Evolutionary conservation across 2,113 vertebrate genomes (phyloP), one percentile per base, ranked within the genome.

Genomic region (Arothron firmamentum): DNA sequence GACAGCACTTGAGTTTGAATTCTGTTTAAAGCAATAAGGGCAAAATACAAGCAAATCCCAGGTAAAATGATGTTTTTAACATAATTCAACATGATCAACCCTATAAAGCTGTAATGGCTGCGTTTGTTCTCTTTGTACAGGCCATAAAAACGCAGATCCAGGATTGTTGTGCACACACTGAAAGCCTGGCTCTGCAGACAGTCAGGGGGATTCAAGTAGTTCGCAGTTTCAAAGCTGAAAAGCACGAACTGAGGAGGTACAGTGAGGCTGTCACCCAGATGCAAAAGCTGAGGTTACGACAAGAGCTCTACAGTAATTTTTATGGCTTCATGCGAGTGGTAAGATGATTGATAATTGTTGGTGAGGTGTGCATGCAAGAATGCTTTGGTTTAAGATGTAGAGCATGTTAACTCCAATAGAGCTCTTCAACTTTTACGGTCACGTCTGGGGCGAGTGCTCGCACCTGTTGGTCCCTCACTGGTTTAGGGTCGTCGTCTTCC

Each of bases 211-310:
- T 97, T 0, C 87, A 55, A 38, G 93, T 90, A 0, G 91, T 97
- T 31, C 89, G 89, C n/a, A 89, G 91, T 72, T 94, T 93, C 16
- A 91, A 79, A 0, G 91, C 89, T 0, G 93, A 95, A 80, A 41
- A 80, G 5, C 63, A 84, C 0, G 95, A 98, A 55, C 28, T 76
- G 18, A 21, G 19, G 56, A 80, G 88, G 25, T 95, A 94, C 4
- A 18, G 80, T 1, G 48, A 65, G 7, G 85, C 89, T 3, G 65
- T 96, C 60, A 79, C 77, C 0, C 18, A 62, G 28, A 90, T 90
- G 46, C 53, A 70, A 1, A 3, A n/a, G 8, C 66, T 95, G 46
- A 80, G 83, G 72, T 86, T 50, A 52, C 82, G 1, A 1, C 77
- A 84, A 0, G 85, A 87, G 1, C 20, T 89, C 69, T 89, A 88